Percentiles rank a stretch among this genome's conserved stretches.
Evolutionary conservation across 2,797 vertebrate genomes (phyloP).

Genomic region (Pangasius mekongensis): DNA sequence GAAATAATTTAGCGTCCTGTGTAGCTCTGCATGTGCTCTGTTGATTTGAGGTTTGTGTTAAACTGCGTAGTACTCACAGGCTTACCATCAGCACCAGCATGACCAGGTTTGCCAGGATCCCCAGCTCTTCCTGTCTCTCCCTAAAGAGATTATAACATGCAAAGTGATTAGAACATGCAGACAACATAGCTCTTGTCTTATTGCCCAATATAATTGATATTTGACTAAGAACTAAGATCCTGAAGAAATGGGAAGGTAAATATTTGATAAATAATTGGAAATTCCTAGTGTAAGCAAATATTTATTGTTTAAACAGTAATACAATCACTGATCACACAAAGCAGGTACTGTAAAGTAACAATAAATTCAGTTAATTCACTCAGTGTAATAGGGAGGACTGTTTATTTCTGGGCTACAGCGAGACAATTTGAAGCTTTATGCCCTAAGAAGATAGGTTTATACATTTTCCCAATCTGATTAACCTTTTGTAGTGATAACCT

Average conservation of each 20-base stretch:
- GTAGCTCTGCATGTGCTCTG: conserved; percentile 33
- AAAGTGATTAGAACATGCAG: background rate
- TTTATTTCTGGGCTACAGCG: background rate
- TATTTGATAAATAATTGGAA: background rate
- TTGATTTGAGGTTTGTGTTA: conserved; percentile 77
- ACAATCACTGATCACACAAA: background rate
- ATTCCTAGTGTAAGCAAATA: background rate
- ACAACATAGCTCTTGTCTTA: background rate
- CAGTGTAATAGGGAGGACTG: background rate
- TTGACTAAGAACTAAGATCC: background rate
- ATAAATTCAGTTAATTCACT: background rate
- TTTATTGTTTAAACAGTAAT: background rate
- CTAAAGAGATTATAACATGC: conserved; percentile 67
- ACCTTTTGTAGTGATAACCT: conserved; percentile 41
- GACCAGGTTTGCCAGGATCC: conserved; percentile 85
- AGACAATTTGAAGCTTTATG: background rate
- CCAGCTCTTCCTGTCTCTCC: conserved; percentile 85
- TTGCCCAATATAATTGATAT: background rate
- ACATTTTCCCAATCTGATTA: conserved; percentile 64
- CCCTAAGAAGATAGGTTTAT: background rate
- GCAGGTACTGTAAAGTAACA: background rate
- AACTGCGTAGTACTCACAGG: conserved; percentile 99
- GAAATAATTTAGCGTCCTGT: conserved; percentile 8
- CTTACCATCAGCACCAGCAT: conserved; percentile 99
- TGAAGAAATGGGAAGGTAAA: background rate